Evolutionary conservation across 2,888 invertebrate genomes (phyloP).

Genomic region (Ophion ellenae): DNA sequence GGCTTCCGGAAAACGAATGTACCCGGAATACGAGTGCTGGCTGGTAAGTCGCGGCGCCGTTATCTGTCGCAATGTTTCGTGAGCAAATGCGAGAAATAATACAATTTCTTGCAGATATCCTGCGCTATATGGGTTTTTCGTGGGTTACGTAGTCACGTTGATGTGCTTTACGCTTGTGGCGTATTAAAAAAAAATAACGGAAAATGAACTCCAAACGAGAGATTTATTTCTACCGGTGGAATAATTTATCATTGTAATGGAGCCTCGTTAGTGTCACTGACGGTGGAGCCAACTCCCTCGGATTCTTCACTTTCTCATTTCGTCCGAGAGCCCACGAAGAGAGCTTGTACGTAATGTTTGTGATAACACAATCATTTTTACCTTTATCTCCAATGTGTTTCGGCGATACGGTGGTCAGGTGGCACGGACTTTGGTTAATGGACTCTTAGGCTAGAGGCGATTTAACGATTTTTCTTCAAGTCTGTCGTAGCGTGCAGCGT

Average conservation of each 20-base stretch:
- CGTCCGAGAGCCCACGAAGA: constrained; percentile 7
- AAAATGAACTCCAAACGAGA: constrained; percentile 46
- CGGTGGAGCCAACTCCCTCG: constrained; percentile 30
- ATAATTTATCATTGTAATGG: constrained; percentile 70
- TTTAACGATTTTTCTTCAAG: not conserved
- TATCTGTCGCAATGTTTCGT: constrained; percentile 54
- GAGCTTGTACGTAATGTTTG: constrained; percentile 28
- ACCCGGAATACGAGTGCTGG: constrained; percentile 45
- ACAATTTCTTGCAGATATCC: constrained; percentile 48
- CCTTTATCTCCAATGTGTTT: constrained; percentile 42
- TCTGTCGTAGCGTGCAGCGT: not conserved
- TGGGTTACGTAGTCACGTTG: constrained; percentile 19
- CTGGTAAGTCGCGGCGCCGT: constrained; percentile 24
- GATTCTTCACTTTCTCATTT: constrained; percentile 51
- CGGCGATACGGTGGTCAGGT: constrained; percentile 21
- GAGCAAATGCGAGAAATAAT: constrained; percentile 32
- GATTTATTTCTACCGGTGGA: constrained; percentile 66
- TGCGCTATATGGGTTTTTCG: constrained; percentile 23
- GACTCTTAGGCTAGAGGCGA: not conserved
- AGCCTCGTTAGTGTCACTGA: constrained; percentile 65
- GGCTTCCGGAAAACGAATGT: constrained; percentile 60
- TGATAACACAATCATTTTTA: constrained; percentile 54
- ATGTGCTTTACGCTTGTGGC: constrained; percentile 33
- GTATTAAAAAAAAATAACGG: constrained; percentile 59
- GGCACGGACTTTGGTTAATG: not conserved